Conservation (phyloP, 1,140 invertebrate species). For the Macrobrachium nipponense region DNA sequence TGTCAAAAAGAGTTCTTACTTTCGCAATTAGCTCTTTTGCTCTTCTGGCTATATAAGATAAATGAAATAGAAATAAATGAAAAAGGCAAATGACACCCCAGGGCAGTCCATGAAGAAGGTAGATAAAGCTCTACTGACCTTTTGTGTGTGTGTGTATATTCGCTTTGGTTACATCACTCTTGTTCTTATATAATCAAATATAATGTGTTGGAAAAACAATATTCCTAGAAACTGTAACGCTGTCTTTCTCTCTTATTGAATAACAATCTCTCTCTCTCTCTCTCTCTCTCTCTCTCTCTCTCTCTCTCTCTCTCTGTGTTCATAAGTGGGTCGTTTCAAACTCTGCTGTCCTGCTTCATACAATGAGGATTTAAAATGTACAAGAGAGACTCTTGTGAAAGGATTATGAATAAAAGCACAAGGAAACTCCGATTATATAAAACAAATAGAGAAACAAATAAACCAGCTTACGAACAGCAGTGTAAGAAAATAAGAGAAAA, state of each 20-base stretch:
- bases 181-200: too few species aligned
- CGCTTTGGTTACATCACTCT: too few species aligned
- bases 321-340: too few species aligned
- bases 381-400: too few species aligned
- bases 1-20: neutral
- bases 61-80: neutral
- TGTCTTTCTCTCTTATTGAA: too few species aligned
- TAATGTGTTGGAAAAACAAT: too few species aligned
- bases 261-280: slow-evolving; percentile 3
- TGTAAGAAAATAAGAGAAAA: too few species aligned
- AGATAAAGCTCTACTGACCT: too few species aligned
- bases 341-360: too few species aligned
- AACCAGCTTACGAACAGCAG: too few species aligned
- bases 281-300: slow-evolving; percentile 14
- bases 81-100: neutral
- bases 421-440: neutral
- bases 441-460: neutral
- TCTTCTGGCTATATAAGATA: neutral
- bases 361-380: too few species aligned
- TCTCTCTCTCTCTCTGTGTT: neutral
- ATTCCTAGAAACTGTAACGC: neutral
- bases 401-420: neutral
- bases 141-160: too few species aligned
- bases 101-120: neutral
- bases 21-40: neutral